These are phyloP conservation scores for Elmis aenea DNA, from an alignment of 2,888 invertebrate genomes.

Conservation along the genomic window DNA sequence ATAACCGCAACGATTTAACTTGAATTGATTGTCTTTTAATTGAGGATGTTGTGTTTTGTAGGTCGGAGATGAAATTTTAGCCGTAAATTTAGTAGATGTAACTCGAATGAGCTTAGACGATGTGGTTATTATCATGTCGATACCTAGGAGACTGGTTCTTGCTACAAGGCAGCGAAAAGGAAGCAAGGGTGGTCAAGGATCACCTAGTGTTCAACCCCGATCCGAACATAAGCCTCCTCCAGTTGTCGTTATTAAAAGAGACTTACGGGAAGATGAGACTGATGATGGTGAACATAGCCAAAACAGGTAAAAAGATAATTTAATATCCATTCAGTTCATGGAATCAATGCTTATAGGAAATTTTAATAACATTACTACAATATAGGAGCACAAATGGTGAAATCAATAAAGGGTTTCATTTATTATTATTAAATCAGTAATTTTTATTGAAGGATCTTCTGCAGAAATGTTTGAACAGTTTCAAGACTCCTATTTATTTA, in stretches of 20 bases:
- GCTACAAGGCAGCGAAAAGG: constrained; percentile 85
- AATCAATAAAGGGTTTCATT: too few species aligned
- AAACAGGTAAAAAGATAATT: constrained; percentile 38
- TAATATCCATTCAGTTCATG: too few species aligned
- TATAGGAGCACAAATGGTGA: too few species aligned
- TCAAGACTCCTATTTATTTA: too few species aligned
- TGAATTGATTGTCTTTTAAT: too few species aligned
- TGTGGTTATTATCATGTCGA: constrained; percentile 99
- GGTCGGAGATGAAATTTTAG: constrained; percentile 97
- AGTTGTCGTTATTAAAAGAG: constrained; percentile 85
- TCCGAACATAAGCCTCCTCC: constrained; percentile 84
- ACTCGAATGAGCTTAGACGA: constrained; percentile 97
- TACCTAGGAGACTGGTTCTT: constrained; percentile 90
- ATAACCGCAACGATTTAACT: too few species aligned
- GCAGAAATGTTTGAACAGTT: too few species aligned
- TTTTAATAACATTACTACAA: too few species aligned
- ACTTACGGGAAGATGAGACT: constrained; percentile 76
- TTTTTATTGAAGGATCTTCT: too few species aligned
- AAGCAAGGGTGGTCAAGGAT: constrained; percentile 48
- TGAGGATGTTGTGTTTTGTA: constrained; percentile 37
- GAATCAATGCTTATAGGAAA: too few species aligned
- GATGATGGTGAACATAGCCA: constrained; percentile 57
- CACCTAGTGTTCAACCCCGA: constrained; percentile 58
- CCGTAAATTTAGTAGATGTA: constrained; percentile 97
- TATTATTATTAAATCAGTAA: too few species aligned